phyloP scores from a whole-genome alignment of 2,113 vertebrate genomes.

The Thermophis baileyi region DNA sequence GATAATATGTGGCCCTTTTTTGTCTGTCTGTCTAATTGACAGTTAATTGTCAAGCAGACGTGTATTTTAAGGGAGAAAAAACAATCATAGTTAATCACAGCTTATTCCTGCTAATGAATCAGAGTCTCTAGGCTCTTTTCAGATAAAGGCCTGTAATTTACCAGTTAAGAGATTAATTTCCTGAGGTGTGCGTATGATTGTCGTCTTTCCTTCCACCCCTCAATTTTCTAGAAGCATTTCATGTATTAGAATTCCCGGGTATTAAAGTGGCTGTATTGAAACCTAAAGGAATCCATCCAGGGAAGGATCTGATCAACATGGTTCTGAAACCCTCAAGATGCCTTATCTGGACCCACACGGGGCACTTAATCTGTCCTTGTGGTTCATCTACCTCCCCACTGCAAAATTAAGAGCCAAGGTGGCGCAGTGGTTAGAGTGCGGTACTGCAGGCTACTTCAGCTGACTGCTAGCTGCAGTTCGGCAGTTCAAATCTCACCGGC shows the following conservation, averaged over 20 bases:
- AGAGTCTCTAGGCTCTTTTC: neutral
- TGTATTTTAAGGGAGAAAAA: neutral
- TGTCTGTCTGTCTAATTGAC: neutral
- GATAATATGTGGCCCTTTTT: neutral
- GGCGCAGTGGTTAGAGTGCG: too few species aligned
- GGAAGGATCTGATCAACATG: neutral
- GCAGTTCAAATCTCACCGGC: too few species aligned
- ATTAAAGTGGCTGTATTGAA: neutral
- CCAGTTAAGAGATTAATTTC: conserved; percentile 5
- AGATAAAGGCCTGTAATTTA: conserved; percentile 18
- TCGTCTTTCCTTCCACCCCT: neutral
- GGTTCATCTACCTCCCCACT: neutral
- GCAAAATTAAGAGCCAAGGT: too few species aligned
- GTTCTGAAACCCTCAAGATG: neutral
- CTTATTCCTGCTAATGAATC: neutral
- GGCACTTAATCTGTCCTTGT: neutral
- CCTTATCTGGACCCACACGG: neutral
- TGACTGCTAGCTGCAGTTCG: too few species aligned
- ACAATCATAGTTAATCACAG: neutral
- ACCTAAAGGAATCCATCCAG: neutral
- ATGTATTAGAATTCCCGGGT: neutral
- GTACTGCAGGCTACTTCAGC: too few species aligned
- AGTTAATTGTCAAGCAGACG: conserved; percentile 5
- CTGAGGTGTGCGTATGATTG: neutral
- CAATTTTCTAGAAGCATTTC: neutral